Base-by-base conservation (phyloP, 2,888 invertebrate species). In the Hypena proboscidalis region DNA sequence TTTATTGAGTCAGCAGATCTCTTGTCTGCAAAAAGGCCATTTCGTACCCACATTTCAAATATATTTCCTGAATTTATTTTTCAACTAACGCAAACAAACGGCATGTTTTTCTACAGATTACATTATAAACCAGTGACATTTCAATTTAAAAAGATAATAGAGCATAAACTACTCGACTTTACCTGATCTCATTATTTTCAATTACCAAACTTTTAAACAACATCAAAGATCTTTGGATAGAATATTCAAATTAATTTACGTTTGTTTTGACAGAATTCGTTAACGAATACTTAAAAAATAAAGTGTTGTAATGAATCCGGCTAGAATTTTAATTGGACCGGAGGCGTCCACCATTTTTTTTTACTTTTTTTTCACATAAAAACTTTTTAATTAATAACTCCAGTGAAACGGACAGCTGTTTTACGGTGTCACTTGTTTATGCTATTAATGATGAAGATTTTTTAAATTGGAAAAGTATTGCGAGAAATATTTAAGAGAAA, bases 331-430 rank as follows among this genome's bases (percentile, higher is more conserved):
- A 87, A 87, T 87, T 87, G 85, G 83, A 63, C 67, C 61, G 70
- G 65, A 67, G 70, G 67, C 67, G 62, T 58, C 67, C 44, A 54
- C 56, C 58, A 67, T 70, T 79, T 79, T 80, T 80, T n/a, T n/a
- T n/a, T n/a, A n/a, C n/a, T n/a, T n/a, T 80, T 68, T 67, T 66
- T 66, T 50, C 39, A 57, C 64, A 65, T 70, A 63, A 74, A 77
- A 86, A 85, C 82, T 88, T 88, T 85, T 85, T 86, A 88, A 88
- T 88, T 87, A 85, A 87, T 80, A 76, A 69, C 80, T 71, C 68
- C 70, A 72, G 63, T 77, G 79, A 72, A 76, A 78, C 72, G 78
- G 70, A 78, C 74, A 62, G 66, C 68, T 51, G 64, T 61, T 79
- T 76, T 58, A 63, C 58, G 61, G 56, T 47, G 51, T 74, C 70